Evolutionary conservation across 2,113 vertebrate species (phyloP).

Genomic region (Crotalus helleri): DNA sequence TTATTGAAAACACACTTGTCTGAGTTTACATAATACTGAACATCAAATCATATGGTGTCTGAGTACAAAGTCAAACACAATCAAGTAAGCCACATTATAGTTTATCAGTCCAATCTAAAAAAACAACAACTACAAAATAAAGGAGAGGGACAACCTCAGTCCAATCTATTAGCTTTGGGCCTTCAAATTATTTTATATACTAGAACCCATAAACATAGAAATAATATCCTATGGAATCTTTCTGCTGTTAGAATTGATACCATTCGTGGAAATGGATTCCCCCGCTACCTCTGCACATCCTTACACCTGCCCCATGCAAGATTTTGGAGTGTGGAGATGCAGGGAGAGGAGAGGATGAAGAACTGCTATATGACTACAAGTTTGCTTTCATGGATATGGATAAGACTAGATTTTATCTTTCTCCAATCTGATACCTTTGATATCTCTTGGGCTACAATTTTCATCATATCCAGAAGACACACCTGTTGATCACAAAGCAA

Average conservation of each 20-base stretch:
- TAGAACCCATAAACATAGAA: neutral
- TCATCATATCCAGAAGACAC: neutral
- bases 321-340: neutral
- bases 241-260: neutral
- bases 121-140: neutral
- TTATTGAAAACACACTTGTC: neutral
- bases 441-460: neutral
- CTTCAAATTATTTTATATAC: neutral
- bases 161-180: neutral
- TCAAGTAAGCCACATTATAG: neutral
- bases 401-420: neutral
- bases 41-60: neutral
- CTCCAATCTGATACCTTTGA: neutral
- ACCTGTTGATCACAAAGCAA: neutral
- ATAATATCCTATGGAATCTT: no score
- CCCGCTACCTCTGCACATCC: neutral
- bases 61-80: neutral
- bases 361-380: neutral
- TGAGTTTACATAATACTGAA: neutral
- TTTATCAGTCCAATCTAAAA: neutral
- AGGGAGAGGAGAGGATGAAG: neutral
- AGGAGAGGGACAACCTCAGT: neutral
- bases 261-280: neutral
- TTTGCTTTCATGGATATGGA: neutral
- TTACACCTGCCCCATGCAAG: neutral